Percentiles rank a stretch among this genome's conserved stretches.
These are phyloP conservation scores for Noctilio leporinus DNA, from an alignment of 2,113 vertebrate genomes.

Conservation along the genomic window DNA sequence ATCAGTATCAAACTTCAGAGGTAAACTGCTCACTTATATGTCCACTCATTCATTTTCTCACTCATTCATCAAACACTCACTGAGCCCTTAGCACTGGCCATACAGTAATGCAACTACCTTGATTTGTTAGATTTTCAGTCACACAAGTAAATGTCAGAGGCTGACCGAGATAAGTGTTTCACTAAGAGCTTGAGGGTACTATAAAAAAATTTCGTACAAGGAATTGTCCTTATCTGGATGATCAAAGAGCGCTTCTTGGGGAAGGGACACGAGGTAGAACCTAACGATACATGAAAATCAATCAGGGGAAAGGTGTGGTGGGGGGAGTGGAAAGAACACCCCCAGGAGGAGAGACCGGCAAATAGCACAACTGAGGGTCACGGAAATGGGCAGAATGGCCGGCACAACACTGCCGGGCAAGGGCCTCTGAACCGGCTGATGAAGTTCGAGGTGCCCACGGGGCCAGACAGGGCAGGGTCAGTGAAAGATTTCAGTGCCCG, in stretches of 20 bases:
- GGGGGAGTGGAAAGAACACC: not conserved
- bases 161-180: not conserved
- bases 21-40: not conserved
- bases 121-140: not conserved
- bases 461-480: not conserved
- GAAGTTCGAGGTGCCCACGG: not conserved
- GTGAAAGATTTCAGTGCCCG: too few species aligned
- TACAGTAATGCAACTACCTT: not conserved
- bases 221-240: not conserved
- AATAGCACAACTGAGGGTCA: too few species aligned
- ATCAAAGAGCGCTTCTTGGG: not conserved
- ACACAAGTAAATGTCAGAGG: not conserved
- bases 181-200: not conserved
- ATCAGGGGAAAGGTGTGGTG: too few species aligned
- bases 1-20: not conserved
- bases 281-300: not conserved
- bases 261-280: not conserved
- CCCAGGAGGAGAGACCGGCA: not conserved
- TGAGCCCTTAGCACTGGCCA: not conserved
- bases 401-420: accelerated
- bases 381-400: not conserved
- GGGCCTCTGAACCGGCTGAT: not conserved
- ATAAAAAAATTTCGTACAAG: not conserved
- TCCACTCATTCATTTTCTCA: not conserved
- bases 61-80: not conserved